Conservation (phyloP, 2,888 invertebrate species). For the Dioctria rufipes region DNA sequence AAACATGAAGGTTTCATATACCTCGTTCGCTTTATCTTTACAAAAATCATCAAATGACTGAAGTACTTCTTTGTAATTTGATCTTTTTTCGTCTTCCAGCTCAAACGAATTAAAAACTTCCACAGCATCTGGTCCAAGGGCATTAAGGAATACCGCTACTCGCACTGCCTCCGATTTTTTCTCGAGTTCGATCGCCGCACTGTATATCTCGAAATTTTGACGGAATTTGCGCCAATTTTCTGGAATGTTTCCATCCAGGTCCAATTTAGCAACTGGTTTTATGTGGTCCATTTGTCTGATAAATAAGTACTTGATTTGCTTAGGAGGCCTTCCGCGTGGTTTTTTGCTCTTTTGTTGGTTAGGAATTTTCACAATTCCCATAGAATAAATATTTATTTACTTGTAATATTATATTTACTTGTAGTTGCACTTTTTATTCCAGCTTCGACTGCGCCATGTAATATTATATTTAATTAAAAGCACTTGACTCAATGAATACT, state of each 20-base stretch:
- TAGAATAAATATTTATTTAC: no score
- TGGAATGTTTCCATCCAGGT: slow-evolving; percentile 3
- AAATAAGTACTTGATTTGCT: not conserved
- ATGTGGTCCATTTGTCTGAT: not conserved
- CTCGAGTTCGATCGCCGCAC: not conserved
- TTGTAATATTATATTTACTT: no score
- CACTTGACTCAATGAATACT: no score
- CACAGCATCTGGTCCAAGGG: slow-evolving; percentile 62
- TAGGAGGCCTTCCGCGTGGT: slow-evolving; percentile 22
- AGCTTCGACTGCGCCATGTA: no score
- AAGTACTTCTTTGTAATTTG: slow-evolving; percentile 54
- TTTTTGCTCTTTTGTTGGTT: not conserved
- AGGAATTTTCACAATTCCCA: not conserved
- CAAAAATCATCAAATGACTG: slow-evolving; percentile 56
- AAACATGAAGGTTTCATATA: slow-evolving; percentile 40
- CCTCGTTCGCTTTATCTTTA: slow-evolving; percentile 42
- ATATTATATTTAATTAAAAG: no score
- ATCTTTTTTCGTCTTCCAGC: slow-evolving; percentile 53
- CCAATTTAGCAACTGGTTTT: not conserved
- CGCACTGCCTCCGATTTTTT: slow-evolving; percentile 59
- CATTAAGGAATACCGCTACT: slow-evolving; percentile 62
- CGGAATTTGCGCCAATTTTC: not conserved
- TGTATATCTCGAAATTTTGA: slow-evolving; percentile 4
- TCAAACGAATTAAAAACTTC: slow-evolving; percentile 62
- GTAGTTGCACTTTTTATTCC: no score